These are phyloP conservation scores for Beris morrisii DNA, from an alignment of 2,888 invertebrate genomes.

Conservation along the genomic window DNA sequence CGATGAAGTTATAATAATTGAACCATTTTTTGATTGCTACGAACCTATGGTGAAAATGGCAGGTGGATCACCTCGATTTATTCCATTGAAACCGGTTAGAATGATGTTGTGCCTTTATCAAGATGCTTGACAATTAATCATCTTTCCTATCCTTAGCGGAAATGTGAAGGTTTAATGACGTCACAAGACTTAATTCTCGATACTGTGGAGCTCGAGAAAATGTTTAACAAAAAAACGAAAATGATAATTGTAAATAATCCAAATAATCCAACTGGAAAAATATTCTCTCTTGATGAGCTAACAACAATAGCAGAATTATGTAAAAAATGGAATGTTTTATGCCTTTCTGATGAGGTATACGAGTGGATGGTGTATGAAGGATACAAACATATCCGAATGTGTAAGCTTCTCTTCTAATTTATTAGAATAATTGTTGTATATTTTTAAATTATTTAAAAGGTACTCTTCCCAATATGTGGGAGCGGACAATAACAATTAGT, in stretches of 20 bases:
- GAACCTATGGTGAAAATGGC: slow-evolving; percentile 90
- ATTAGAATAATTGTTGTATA: slow-evolving; percentile 8
- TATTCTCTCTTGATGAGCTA: slow-evolving; percentile 65
- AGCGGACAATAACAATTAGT: slow-evolving; percentile 93
- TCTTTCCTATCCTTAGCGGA: slow-evolving; percentile 42
- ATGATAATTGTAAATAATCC: slow-evolving; percentile 96
- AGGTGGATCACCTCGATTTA: slow-evolving; percentile 83
- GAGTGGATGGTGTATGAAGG: slow-evolving; percentile 94
- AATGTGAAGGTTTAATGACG: slow-evolving; percentile 53
- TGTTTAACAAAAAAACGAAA: slow-evolving; percentile 90
- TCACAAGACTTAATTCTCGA: slow-evolving; percentile 92
- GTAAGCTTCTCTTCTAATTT: slow-evolving; percentile 55
- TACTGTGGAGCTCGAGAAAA: slow-evolving; percentile 71
- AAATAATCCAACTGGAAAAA: slow-evolving; percentile 96
- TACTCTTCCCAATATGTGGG: slow-evolving; percentile 95
- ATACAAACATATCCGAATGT: slow-evolving; percentile 84
- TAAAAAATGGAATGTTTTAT: slow-evolving; percentile 88
- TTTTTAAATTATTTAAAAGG: slow-evolving; percentile 58
- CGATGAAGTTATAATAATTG: slow-evolving; percentile 94
- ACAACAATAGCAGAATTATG: slow-evolving; percentile 82
- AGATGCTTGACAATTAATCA: neutral
- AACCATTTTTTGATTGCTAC: slow-evolving; percentile 98
- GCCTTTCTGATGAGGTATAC: slow-evolving; percentile 96
- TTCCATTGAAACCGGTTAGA: slow-evolving; percentile 80
- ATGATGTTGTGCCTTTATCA: neutral